Evolutionary conservation across 2,888 invertebrate genomes (phyloP).

Genomic region (Megastigmus dorsalis): DNA sequence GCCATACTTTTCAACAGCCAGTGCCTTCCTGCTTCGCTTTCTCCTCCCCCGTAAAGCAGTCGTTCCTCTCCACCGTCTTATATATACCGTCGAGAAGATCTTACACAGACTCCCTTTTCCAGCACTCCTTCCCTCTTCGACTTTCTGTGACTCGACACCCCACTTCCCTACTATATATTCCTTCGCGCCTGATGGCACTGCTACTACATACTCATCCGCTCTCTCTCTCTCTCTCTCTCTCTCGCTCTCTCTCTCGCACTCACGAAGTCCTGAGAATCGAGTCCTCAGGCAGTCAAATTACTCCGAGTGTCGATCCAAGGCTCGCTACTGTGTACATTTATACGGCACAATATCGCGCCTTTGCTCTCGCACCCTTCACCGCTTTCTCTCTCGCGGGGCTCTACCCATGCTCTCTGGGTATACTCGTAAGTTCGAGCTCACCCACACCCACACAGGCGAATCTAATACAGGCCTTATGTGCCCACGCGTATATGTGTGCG

Average conservation of each 20-base stretch:
- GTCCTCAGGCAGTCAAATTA: conserved; percentile 19
- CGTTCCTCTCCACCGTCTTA: no score
- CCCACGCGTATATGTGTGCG: not conserved
- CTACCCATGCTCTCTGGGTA: no score
- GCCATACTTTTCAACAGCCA: no score
- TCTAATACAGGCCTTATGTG: not conserved
- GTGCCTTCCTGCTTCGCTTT: not conserved
- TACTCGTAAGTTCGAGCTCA: no score
- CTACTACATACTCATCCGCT: no score
- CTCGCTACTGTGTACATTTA: not conserved
- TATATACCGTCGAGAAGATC: no score
- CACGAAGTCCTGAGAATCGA: not conserved
- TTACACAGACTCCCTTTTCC: conserved; percentile 15
- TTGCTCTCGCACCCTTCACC: not conserved
- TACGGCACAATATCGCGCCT: conserved; percentile 1
- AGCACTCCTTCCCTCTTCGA: no score
- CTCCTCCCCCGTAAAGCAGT: no score
- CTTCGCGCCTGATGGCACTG: no score
- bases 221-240: not conserved
- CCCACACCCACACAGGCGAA: not conserved
- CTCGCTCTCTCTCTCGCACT: not conserved
- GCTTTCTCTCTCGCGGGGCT: no score
- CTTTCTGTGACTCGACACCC: no score
- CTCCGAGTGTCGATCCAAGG: conserved; percentile 31
- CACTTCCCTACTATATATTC: no score